Percentiles rank a stretch among this genome's conserved stretches.
These are phyloP conservation scores for Drosophila nigricruria DNA, from an alignment of 2,888 invertebrate genomes.

Conservation along the genomic window DNA sequence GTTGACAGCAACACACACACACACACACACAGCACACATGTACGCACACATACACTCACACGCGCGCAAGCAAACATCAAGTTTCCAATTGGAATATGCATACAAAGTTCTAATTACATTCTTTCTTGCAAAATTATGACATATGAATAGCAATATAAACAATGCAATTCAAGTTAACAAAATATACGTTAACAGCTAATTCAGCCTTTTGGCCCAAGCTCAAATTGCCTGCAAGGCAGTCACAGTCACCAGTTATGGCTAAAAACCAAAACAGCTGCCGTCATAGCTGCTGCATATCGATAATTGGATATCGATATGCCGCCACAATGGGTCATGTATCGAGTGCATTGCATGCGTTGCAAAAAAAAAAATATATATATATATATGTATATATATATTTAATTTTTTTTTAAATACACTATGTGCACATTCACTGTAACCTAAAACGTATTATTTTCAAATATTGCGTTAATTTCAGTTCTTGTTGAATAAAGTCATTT, in stretches of 20 bases:
- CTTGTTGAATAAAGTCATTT: slow-evolving; percentile 51
- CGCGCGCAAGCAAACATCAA: slow-evolving; percentile 22
- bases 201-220: slow-evolving; percentile 33
- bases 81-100: slow-evolving; percentile 38
- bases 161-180: slow-evolving; percentile 15
- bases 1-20: slow-evolving; percentile 26
- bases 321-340: slow-evolving; percentile 38
- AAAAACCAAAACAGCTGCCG: slow-evolving; percentile 75
- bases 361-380: slow-evolving; percentile 27
- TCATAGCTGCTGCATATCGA: slow-evolving; percentile 56
- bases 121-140: background rate
- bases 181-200: slow-evolving; percentile 32
- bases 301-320: slow-evolving; percentile 59
- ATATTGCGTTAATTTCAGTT: slow-evolving; percentile 29
- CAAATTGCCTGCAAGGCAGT: slow-evolving; percentile 39
- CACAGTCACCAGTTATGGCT: slow-evolving; percentile 59
- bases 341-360: slow-evolving; percentile 62
- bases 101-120: slow-evolving; percentile 15
- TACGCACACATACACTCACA: slow-evolving; percentile 19
- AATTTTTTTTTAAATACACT: background rate
- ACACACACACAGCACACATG: slow-evolving; percentile 14
- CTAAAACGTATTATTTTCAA: slow-evolving; percentile 28
- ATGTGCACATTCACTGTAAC: slow-evolving; percentile 11
- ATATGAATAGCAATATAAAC: slow-evolving; percentile 1
- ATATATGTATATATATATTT: slow-evolving; percentile 6